Evolutionary conservation across 1,140 invertebrate species (phyloP).

Genomic region (Formica exsecta): DNA sequence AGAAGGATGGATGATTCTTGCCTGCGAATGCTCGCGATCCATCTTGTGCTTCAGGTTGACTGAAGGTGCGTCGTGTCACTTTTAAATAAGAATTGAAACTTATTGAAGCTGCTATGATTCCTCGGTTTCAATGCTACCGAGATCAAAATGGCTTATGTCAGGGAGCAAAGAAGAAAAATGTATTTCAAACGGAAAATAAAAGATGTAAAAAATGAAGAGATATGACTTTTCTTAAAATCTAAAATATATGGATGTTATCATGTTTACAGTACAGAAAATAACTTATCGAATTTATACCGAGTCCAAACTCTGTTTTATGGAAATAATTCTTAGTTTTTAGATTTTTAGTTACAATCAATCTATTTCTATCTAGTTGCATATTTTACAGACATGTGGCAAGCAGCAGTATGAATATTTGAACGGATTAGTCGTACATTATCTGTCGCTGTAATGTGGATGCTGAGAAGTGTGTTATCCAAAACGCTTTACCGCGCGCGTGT

Average conservation of each 20-base stretch:
- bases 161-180: neutral
- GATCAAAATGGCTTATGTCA: constrained; percentile 8
- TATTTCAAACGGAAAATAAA: neutral
- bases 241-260: neutral
- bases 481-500: constrained; percentile 3
- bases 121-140: neutral
- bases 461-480: neutral
- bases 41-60: neutral
- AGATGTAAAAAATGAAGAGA: neutral
- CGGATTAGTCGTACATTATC: constrained; percentile 23
- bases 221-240: neutral
- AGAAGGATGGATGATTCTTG: constrained; percentile 45
- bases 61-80: constrained; percentile 9
- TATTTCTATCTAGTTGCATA: constrained; percentile 34
- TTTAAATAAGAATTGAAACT: constrained; percentile 39
- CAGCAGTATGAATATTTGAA: constrained; percentile 15
- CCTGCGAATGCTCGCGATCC: constrained; percentile 21
- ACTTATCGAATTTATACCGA: neutral
- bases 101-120: neutral
- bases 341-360: constrained; percentile 25
- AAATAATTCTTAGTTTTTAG: neutral
- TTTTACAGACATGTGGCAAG: constrained; percentile 27
- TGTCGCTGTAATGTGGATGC: neutral
- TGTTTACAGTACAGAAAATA: constrained; percentile 1
- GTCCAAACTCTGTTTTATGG: neutral